Evolutionary conservation across 1,140 invertebrate species (phyloP), one percentile per base, ranked within the genome.

Genomic region (Scaptodrosophila lebanonensis): DNA sequence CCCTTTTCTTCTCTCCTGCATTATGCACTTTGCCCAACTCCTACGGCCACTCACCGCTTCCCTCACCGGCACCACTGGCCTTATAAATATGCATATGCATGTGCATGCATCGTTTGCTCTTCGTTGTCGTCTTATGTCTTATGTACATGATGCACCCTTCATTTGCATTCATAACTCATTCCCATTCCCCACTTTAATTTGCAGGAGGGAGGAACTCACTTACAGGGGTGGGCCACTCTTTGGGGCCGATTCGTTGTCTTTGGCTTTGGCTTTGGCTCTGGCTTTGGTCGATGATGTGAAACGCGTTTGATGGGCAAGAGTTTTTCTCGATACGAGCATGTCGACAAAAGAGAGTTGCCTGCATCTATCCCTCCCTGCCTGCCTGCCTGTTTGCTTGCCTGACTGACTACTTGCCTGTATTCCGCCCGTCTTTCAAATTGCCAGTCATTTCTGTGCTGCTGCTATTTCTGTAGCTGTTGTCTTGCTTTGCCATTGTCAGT

Each of bases 81-180:
- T 33, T 33, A n/a, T 33, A 33, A 33, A 33, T 33, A n/a, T 33
- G 32, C 32, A 33, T 33, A 13, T 25, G 8, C 22, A 25, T 25
- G 8, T 25, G 22, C 8, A 25, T 25, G 22, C 22, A 25, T 4
- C 22, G 22, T 25, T 8, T 25, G 22, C 22, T 25, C 20, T 29
- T 40, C 16, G 6, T 2, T 35, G 53, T 36, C 45, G 47, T 54
- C 47, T 52, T 59, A 47, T 33, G 22, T 12, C 48, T 52, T 59
- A 59, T 66, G 40, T 52, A 67, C 66, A 61, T 61, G 45, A 50
- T 17, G 63, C 33, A 53, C 52, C 25, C 47, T 40, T 40, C 48
- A 47, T 42, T 54, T 56, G 42, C 53, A 48, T 56, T 56, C 53
- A 48, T 48, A 48, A 48, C 36, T 56, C 43, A 56, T 48, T 56